Base-by-base conservation (phyloP, 2,888 invertebrate genomes). In the Diarsia dahlii region DNA sequence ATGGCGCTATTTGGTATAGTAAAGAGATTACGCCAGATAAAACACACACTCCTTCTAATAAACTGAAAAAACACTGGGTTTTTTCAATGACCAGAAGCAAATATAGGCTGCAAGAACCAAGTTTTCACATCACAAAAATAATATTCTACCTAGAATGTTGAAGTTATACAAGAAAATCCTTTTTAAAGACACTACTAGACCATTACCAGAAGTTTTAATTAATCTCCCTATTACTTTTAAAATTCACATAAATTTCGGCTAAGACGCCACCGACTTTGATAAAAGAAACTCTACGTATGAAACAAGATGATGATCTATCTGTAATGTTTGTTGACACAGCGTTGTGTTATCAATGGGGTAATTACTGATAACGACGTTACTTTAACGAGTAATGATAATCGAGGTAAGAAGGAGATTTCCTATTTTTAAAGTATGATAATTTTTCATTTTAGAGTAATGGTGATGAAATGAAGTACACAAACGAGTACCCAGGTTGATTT, bases 301-400 rank as follows among this genome's bases (percentile, higher is more conserved):
- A 39, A 34, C 52, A 64, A 58, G 39, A 48, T 20, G 60, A 34
- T 28, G 45, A 67, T 68, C 13, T 20, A 56, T 76, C 58, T 15
- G 18, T 18, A 46, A 13, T 39, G 39, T 80, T 72, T 71, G 75
- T 84, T 84, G 60, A 46, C 39, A 65, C 50, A 62, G n/a, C 66
- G 58, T 58, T n/a, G 34, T 18, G 12, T 46, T 84, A 82, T 84
- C 76, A 71, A 34, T 23, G 69, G 54, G 20, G 56, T 73, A 68
- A 71, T 80, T 73, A 71, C 81, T 76, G 60, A 71, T 84, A 80
- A 50, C n/a, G 20, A 2, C 2, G 28, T 82, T 28, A 39, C n/a
- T 10, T 66, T 39, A 18, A 10, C 28, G 2, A 54, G 9, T 56
- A 28, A 46, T 39, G 34, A 20, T 63, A 39, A 48, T 20, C 18